Evolutionary conservation across 2,888 invertebrate genomes (phyloP).

Genomic region (Netelia inedita): DNA sequence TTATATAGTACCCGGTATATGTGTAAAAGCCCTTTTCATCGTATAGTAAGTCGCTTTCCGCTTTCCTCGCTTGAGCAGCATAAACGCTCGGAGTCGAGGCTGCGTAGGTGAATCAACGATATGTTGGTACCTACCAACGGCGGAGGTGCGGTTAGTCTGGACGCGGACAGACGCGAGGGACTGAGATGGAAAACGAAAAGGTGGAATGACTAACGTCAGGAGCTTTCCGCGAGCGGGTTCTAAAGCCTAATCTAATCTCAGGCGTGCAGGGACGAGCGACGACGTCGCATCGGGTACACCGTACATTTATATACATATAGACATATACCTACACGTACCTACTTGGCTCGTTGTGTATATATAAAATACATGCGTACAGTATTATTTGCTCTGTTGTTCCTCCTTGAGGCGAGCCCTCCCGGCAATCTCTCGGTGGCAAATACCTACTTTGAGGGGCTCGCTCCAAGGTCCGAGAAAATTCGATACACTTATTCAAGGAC

Average conservation of each 20-base stretch:
- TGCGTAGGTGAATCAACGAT: constrained; percentile 69
- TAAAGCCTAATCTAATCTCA: constrained; percentile 66
- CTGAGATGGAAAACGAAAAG: constrained; percentile 42
- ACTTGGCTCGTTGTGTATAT: background rate
- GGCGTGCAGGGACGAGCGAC: constrained; percentile 65
- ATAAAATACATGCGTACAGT: constrained; percentile 29
- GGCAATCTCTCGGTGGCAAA: constrained; percentile 58
- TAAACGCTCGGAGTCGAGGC: constrained; percentile 48
- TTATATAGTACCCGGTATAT: background rate
- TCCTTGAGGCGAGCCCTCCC: constrained; percentile 47
- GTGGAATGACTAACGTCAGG: constrained; percentile 69
- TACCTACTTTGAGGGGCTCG: constrained; percentile 51
- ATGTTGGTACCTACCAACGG: constrained; percentile 43
- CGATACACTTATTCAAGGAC: constrained; percentile 62
- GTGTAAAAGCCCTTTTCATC: background rate
- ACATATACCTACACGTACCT: constrained; percentile 1
- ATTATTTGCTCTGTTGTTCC: constrained; percentile 58
- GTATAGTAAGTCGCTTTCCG: background rate
- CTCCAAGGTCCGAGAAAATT: constrained; percentile 64
- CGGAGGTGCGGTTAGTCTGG: constrained; percentile 36
- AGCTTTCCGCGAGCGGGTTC: constrained; percentile 65
- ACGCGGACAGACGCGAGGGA: constrained; percentile 5
- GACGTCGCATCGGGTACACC: constrained; percentile 46
- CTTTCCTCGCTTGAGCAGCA: background rate
- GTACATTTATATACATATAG: constrained; percentile 21